These are phyloP conservation scores for Odontamblyopus rebecca DNA, from an alignment of 2,797 vertebrate species.

Conservation along the genomic window DNA sequence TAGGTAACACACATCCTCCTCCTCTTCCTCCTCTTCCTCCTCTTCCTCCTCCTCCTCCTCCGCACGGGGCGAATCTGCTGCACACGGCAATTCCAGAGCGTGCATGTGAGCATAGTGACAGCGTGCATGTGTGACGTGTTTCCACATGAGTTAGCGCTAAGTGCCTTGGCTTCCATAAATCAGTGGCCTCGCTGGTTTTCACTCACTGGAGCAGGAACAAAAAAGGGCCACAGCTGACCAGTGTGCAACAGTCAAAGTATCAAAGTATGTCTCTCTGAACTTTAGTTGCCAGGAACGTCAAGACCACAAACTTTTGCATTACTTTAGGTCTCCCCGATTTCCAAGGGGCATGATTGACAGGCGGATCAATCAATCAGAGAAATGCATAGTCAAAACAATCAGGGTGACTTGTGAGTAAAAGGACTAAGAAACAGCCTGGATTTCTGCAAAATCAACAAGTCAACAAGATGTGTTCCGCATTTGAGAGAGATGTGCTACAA, in stretches of 20 bases:
- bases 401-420: too few species aligned
- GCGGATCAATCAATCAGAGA: too few species aligned
- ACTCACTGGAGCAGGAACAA: slow-evolving; percentile 11
- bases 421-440: too few species aligned
- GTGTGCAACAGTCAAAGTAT: not conserved
- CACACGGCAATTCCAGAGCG: slow-evolving; percentile 23
- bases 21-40: slow-evolving; percentile 72
- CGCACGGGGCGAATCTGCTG: slow-evolving; percentile 50
- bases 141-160: slow-evolving; percentile 36
- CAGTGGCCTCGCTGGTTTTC: not conserved
- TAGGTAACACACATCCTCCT: slow-evolving; percentile 78
- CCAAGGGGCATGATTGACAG: too few species aligned
- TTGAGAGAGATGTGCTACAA: too few species aligned
- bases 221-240: not conserved
- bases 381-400: too few species aligned
- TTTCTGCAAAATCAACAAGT: too few species aligned
- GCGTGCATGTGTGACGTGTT: slow-evolving; percentile 40
- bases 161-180: slow-evolving; percentile 30
- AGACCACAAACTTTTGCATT: too few species aligned
- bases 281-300: not conserved
- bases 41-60: slow-evolving; percentile 68
- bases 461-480: too few species aligned
- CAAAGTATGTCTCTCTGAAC: not conserved
- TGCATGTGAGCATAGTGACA: slow-evolving; percentile 21
- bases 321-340: too few species aligned